Conservation (phyloP, 2,113 vertebrate species). For the Aix galericulata region DNA sequence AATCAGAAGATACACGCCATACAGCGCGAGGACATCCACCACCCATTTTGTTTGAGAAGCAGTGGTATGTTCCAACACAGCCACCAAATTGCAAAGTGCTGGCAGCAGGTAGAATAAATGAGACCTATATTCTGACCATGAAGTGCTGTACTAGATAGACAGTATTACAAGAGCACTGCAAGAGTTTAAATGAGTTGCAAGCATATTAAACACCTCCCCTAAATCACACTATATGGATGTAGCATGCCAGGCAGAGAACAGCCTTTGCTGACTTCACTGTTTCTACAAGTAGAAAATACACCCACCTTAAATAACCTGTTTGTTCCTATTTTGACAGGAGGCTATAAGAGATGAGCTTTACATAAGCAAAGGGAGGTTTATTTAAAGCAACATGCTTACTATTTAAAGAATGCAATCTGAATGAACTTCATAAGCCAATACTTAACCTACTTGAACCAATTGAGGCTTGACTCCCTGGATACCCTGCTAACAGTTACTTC, state of each 20-base stretch:
- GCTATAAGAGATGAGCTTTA: background rate
- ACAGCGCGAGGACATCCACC: background rate
- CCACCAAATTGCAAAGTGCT: background rate
- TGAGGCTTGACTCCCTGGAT: background rate
- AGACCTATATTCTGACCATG: background rate
- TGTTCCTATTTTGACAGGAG: slow-evolving; percentile 5
- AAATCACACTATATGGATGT: background rate
- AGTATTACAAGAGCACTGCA: background rate
- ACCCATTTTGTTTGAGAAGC: background rate
- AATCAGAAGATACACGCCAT: background rate
- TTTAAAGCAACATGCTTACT: slow-evolving; percentile 43
- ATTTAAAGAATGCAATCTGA: slow-evolving; percentile 33
- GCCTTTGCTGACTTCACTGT: background rate
- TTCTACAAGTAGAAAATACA: background rate
- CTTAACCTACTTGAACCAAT: slow-evolving; percentile 25
- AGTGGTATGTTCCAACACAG: background rate
- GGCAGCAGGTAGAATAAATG: fast-evolving
- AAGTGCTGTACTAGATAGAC: background rate
- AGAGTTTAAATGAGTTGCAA: background rate
- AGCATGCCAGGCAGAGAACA: background rate
- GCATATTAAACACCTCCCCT: background rate
- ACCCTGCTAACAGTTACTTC: background rate
- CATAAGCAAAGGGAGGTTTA: slow-evolving; percentile 32
- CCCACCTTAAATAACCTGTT: slow-evolving; percentile 14
- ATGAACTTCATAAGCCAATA: slow-evolving; percentile 9